A percentile compares a stretch with the other conserved stretches of the same genome.
Evolutionary conservation across 2,113 vertebrate genomes (phyloP).

Genomic region (Cheirogaleus medius): DNA sequence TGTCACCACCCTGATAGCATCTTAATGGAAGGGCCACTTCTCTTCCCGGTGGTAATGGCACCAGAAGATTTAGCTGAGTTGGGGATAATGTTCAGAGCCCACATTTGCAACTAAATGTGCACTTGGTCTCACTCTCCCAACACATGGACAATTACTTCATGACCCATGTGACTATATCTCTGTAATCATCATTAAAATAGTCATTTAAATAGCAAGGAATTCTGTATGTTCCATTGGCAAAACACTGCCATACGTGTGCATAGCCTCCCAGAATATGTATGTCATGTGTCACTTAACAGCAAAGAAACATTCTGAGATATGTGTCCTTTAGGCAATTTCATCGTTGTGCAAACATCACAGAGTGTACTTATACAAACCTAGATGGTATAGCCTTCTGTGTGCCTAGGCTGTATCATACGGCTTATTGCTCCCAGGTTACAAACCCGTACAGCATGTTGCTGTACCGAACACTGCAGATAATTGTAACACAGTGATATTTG

Average conservation of each 20-base stretch:
- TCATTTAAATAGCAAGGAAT: background rate
- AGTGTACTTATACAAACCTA: background rate
- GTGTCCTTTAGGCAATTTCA: background rate
- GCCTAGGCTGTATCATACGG: background rate
- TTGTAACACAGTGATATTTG: background rate
- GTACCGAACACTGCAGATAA: background rate
- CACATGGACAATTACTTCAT: background rate
- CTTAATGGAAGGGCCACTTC: background rate
- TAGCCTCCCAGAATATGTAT: background rate
- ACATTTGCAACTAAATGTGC: background rate
- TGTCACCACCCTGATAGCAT: background rate
- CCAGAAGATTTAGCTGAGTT: background rate
- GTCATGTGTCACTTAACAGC: too few species aligned
- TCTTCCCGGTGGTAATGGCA: background rate
- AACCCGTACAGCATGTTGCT: background rate
- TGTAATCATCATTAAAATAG: background rate
- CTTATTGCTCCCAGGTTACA: background rate
- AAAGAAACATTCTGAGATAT: background rate
- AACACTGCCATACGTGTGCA: accelerated
- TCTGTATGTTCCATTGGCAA: background rate
- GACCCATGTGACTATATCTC: background rate
- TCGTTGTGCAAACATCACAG: background rate
- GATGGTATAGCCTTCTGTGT: background rate
- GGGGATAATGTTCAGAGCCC: background rate
- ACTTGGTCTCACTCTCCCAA: background rate